phyloP scores from a whole-genome alignment of 2,113 vertebrate genomes.

The Ia io region DNA sequence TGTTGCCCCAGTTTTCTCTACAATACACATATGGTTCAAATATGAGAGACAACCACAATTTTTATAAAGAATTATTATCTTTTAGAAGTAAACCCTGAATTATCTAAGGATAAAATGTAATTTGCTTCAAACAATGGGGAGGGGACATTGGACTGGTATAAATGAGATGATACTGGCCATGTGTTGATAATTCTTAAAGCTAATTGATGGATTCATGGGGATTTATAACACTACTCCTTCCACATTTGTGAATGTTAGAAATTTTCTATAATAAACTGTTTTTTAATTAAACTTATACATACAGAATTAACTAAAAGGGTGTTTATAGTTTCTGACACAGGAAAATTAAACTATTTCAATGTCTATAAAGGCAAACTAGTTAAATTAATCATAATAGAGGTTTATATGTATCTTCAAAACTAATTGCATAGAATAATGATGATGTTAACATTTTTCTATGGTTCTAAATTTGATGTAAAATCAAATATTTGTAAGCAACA shows the following conservation, averaged over 20 bases:
- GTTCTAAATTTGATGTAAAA: background rate
- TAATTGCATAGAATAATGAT: background rate
- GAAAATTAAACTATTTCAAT: slow-evolving; percentile 33
- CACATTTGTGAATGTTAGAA: background rate
- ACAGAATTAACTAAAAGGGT: slow-evolving; percentile 29
- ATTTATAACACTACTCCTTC: background rate
- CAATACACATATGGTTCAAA: background rate
- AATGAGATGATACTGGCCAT: background rate
- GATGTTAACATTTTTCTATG: background rate
- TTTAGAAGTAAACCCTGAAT: background rate
- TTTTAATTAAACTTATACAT: slow-evolving; percentile 23
- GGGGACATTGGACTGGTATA: background rate
- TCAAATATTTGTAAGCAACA: slow-evolving; percentile 27
- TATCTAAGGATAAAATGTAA: background rate
- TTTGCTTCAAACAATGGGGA: background rate
- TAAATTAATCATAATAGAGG: slow-evolving; percentile 15
- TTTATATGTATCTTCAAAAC: slow-evolving; percentile 12
- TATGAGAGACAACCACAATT: background rate
- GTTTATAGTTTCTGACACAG: slow-evolving; percentile 28
- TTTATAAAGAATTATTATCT: background rate
- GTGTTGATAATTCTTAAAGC: background rate
- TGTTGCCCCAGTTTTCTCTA: background rate
- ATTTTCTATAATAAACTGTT: slow-evolving; percentile 24
- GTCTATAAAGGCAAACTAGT: slow-evolving; percentile 7
- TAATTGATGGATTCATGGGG: background rate